phyloP scores from a whole-genome alignment of 2,888 invertebrate species.

The Dolichomitus sp. region DNA sequence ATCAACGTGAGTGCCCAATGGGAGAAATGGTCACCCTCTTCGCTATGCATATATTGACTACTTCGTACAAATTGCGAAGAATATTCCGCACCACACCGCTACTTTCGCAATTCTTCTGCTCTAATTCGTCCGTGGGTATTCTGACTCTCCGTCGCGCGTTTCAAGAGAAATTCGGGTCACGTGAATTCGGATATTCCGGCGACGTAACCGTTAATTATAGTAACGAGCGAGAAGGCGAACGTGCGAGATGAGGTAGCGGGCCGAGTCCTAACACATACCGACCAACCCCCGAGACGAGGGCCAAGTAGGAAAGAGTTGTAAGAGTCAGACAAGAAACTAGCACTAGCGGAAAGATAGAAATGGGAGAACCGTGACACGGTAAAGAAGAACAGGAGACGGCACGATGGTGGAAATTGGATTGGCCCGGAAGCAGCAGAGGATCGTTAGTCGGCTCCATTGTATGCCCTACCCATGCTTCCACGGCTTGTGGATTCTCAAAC shows the following conservation, averaged over 20 bases:
- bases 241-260: slow-evolving; percentile 6
- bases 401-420: slow-evolving; percentile 59
- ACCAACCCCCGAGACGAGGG: background rate
- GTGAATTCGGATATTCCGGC: slow-evolving; percentile 34
- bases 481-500: slow-evolving; percentile 3
- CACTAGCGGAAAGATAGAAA: slow-evolving; percentile 23
- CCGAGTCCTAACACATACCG: background rate
- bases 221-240: slow-evolving; percentile 51
- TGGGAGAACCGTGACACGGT: slow-evolving; percentile 12
- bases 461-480: background rate
- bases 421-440: slow-evolving; percentile 59
- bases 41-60: slow-evolving; percentile 1
- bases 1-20: background rate
- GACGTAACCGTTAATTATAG: slow-evolving; percentile 58
- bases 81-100: background rate
- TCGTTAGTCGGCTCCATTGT: slow-evolving; percentile 63
- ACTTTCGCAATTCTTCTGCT: background rate
- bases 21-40: background rate
- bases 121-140: background rate
- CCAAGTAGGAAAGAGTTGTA: slow-evolving; percentile 42
- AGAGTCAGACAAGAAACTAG: slow-evolving; percentile 47
- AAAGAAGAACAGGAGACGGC: slow-evolving; percentile 17
- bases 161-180: slow-evolving; percentile 33
- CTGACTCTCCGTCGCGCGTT: background rate
- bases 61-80: slow-evolving; percentile 18